These are phyloP conservation scores for Dasyprocta punctata DNA, from an alignment of 2,113 vertebrate genomes.

Conservation along the genomic window DNA sequence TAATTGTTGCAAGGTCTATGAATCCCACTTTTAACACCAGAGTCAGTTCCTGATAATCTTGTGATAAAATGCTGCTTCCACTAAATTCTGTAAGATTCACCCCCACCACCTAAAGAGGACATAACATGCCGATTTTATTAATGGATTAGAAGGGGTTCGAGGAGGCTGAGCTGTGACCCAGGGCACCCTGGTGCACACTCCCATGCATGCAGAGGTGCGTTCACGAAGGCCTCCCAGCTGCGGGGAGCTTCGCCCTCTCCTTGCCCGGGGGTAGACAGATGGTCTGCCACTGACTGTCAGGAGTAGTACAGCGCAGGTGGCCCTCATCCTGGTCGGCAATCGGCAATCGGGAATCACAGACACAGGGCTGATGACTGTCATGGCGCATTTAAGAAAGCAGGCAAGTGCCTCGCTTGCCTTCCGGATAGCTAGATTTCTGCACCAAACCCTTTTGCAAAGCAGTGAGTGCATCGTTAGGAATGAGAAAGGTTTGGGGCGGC, in stretches of 20 bases:
- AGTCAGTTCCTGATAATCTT: not conserved
- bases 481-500: not conserved
- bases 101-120: not conserved
- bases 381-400: no score
- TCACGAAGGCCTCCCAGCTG: not conserved
- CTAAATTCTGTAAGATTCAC: not conserved
- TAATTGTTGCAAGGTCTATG: not conserved
- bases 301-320: accelerated
- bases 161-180: accelerated
- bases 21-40: not conserved
- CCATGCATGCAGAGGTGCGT: not conserved
- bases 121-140: not conserved
- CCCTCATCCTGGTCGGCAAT: accelerated
- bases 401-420: not conserved
- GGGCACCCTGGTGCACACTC: accelerated
- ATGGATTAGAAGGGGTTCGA: not conserved
- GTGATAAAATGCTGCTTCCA: not conserved
- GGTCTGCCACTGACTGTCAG: accelerated
- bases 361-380: accelerated
- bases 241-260: accelerated
- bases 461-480: accelerated
- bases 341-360: no score
- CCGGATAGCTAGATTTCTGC: not conserved
- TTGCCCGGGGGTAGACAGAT: not conserved
- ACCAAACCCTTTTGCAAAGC: accelerated